Base-by-base conservation (phyloP, 2,113 vertebrate species). In the Aleadryas rufinucha region DNA sequence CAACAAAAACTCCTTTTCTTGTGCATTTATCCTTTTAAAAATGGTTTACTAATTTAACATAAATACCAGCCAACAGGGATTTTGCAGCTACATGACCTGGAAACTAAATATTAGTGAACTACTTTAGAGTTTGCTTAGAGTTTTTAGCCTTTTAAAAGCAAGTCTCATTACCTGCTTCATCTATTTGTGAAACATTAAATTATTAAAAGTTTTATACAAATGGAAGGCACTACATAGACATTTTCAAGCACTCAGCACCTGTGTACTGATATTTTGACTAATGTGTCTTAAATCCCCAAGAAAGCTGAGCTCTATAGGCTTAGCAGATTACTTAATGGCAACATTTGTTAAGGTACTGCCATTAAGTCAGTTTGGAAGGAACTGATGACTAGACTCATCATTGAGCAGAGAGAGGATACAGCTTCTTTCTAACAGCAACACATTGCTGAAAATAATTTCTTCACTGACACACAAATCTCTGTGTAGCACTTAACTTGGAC, bases 401-500 rank as follows among this genome's bases (percentile, higher is more conserved):
- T 0, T 35, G 50, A 77, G 52, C 10, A 57, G 33, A 59, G 83
- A 83, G 52, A 63, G 33, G 30, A 82, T 52, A 41, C 47, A 84
- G 24, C 20, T 47, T 49, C 50, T 84, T 87, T 71, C 65, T 69
- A 72, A 57, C 27, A 83, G 31, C 30, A 86, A 13, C 23, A 54
- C 3, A 8, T 90, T 71, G 86, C 78, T 90, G 79, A 95, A 96
- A 92, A 90, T 44, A 53, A 84, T 93, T 95, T 95, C 90, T 96
- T 83, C 68, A 79, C 65, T 84, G 53, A 95, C 79, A 95, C 54
- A 81, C 72, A 95, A 94, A 88, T 94, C 56, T 87, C 86, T 80
- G 47, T 57, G 77, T 79, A 97, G 92, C 91, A 95, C 90, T 97
- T 97, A 56, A 90, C 82, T 84, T 94, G 66, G 89, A 90, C 88